Conservation (phyloP, 2,113 vertebrate species). For the Charadrius vociferus region DNA sequence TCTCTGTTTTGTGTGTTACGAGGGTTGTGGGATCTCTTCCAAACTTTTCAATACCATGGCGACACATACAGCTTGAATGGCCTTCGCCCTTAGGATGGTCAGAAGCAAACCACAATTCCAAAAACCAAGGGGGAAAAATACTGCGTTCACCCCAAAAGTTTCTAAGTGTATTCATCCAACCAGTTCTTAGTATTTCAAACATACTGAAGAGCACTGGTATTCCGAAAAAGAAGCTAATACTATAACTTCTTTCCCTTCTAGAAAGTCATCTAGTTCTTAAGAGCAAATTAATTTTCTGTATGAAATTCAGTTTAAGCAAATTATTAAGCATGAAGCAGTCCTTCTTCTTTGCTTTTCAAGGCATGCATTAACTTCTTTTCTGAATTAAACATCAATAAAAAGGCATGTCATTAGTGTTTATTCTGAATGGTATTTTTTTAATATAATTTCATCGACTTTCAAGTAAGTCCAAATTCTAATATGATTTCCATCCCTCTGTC, state of each 20-base stretch:
- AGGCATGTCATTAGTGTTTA: slow-evolving; percentile 76
- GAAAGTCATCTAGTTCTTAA: slow-evolving; percentile 48
- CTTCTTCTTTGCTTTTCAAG: slow-evolving; percentile 32
- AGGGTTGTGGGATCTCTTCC: background rate
- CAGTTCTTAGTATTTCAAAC: background rate
- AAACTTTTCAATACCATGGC: background rate
- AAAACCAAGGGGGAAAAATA: background rate
- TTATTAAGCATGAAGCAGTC: slow-evolving; percentile 73
- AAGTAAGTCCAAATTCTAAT: slow-evolving; percentile 67
- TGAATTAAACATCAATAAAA: slow-evolving; percentile 86
- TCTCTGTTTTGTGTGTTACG: background rate
- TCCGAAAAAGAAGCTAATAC: background rate
- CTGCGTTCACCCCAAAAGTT: background rate
- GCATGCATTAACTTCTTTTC: slow-evolving; percentile 64
- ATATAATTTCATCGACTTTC: slow-evolving; percentile 68
- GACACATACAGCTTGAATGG: background rate
- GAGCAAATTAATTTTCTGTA: slow-evolving; percentile 76
- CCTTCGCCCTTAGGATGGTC: background rate
- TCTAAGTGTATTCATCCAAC: background rate
- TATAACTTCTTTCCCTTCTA: background rate
- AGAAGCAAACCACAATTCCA: background rate
- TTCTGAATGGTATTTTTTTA: slow-evolving; percentile 69
- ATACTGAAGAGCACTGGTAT: background rate
- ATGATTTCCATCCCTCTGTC: slow-evolving; percentile 68
- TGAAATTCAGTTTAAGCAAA: slow-evolving; percentile 78